Conservation (phyloP, 2,797 vertebrate genomes). For the Periparus ater region DNA sequence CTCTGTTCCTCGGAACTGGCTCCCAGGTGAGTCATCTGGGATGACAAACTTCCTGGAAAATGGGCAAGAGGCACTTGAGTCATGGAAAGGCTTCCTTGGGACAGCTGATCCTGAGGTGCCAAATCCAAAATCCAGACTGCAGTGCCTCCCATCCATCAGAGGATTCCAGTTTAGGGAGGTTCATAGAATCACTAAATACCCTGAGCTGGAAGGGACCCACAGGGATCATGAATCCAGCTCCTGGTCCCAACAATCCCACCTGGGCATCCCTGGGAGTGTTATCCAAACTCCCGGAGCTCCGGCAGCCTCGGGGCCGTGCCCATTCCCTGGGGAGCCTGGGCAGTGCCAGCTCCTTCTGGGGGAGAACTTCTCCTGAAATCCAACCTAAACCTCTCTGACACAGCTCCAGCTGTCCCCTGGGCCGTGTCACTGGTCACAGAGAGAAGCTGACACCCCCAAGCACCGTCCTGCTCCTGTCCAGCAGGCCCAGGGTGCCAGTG, state of each 20-base stretch:
- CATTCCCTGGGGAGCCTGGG: not conserved
- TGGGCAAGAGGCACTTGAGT: not conserved
- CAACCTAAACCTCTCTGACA: not conserved
- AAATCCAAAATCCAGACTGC: not conserved
- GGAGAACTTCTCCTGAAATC: rapidly evolving
- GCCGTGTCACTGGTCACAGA: not conserved
- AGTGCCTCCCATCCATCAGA: not conserved
- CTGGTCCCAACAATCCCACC: rapidly evolving
- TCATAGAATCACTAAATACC: not conserved
- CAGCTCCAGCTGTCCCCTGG: not conserved
- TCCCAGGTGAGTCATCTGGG: not conserved
- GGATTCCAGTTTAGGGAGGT: not conserved
- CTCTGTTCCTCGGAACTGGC: not conserved
- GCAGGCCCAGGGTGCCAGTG: not conserved
- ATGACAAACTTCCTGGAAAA: not conserved
- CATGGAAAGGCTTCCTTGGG: not conserved
- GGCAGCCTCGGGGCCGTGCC: rapidly evolving
- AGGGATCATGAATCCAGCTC: not conserved
- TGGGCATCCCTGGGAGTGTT: rapidly evolving
- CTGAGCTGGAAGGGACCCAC: not conserved
- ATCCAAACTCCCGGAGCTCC: not conserved
- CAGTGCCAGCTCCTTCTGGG: not conserved
- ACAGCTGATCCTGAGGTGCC: not conserved
- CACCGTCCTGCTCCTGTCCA: not conserved
- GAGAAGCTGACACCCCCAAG: not conserved